phyloP scores from a whole-genome alignment of 2,797 vertebrate genomes.

The Schizothorax lantsangensis region DNA sequence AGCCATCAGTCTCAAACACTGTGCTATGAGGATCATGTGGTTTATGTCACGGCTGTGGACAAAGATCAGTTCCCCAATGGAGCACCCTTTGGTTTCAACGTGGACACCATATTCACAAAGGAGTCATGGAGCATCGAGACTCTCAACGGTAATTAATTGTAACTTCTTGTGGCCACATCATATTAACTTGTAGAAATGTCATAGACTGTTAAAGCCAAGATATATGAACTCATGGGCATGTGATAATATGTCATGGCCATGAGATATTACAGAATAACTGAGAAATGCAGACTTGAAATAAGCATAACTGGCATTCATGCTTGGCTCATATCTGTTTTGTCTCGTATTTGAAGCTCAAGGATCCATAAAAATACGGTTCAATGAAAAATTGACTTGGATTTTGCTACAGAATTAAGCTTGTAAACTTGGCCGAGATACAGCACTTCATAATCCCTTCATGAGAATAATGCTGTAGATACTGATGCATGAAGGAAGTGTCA shows the following conservation, averaged over 20 bases:
- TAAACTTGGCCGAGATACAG: neutral
- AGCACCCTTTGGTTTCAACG: constrained; percentile 82
- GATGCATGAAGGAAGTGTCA: neutral
- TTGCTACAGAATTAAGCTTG: neutral
- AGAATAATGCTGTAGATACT: neutral
- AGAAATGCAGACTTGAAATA: neutral
- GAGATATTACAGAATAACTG: neutral
- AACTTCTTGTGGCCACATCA: neutral
- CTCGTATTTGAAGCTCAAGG: neutral
- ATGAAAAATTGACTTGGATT: neutral
- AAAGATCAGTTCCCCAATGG: constrained; percentile 81
- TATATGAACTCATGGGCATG: neutral
- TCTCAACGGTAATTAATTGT: constrained; percentile 77
- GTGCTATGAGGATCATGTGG: constrained; percentile 72
- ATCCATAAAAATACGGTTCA: neutral
- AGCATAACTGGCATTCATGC: too few species aligned
- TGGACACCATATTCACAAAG: constrained; percentile 70
- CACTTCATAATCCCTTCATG: neutral
- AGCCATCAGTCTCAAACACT: constrained; percentile 70
- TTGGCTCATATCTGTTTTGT: neutral
- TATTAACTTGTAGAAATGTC: neutral
- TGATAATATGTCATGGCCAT: neutral
- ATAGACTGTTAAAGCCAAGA: neutral
- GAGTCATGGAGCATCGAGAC: constrained; percentile 81
- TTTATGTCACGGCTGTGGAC: constrained; percentile 85